A percentile compares a stretch with the other conserved stretches of the same genome.
Evolutionary conservation across 2,888 invertebrate genomes (phyloP).

Genomic region (Coenonympha arcania): DNA sequence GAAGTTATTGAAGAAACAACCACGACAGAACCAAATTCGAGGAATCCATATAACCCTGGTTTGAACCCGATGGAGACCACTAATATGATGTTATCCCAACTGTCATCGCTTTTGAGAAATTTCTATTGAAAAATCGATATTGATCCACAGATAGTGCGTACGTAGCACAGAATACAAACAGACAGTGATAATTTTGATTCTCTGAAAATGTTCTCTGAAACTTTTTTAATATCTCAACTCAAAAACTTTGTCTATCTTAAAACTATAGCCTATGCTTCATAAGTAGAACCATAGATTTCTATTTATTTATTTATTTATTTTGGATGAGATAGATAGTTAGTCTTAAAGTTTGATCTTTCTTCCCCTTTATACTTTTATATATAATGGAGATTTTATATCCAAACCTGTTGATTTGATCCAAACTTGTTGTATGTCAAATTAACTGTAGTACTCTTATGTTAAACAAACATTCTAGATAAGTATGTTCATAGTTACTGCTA

Average conservation of each 20-base stretch:
- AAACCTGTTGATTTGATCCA: too few relatives aligned
- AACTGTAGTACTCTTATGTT: too few relatives aligned
- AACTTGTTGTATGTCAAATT: too few relatives aligned
- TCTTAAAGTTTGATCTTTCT: background rate
- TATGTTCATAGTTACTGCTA: too few relatives aligned
- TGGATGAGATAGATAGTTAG: conserved; percentile 23
- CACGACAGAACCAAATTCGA: conserved; percentile 32
- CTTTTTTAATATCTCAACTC: too few relatives aligned
- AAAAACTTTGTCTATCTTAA: background rate
- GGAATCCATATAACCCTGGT: conserved; percentile 36
- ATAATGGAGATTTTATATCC: too few relatives aligned
- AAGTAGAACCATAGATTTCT: background rate
- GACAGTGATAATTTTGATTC: too few relatives aligned
- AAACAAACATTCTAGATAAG: too few relatives aligned
- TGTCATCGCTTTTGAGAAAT: conserved; percentile 53
- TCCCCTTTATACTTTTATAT: background rate
- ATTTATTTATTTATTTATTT: conserved; percentile 13
- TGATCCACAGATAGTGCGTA: background rate
- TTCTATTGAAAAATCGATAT: conserved; percentile 39
- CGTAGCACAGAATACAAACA: background rate
- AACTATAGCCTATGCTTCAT: background rate
- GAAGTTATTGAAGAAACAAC: conserved; percentile 53
- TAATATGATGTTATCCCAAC: conserved; percentile 46
- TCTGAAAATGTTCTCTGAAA: too few relatives aligned
- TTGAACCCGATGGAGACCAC: conserved; percentile 41